Percentiles rank a stretch among this genome's conserved stretches.
Evolutionary conservation across 2,888 invertebrate species (phyloP).

Genomic region (Dromius quadrimaculatus): DNA sequence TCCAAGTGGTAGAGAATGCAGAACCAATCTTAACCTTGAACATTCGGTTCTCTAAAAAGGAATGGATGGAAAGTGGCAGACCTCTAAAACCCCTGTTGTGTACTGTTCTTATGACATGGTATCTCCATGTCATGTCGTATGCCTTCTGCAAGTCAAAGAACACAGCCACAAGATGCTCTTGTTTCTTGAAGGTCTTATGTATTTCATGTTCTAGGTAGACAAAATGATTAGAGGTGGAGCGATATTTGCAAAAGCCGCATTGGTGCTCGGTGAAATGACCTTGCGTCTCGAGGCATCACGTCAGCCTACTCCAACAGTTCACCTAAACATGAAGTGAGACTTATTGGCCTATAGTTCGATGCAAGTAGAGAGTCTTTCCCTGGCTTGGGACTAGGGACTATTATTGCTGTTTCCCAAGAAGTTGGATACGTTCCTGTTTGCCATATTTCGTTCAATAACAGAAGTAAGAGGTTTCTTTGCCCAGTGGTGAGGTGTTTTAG

Average conservation of each 20-base stretch:
- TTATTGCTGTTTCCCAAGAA: conserved; percentile 2
- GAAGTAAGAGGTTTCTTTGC: neutral
- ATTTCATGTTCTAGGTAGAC: conserved; percentile 48
- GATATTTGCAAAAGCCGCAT: conserved; percentile 52
- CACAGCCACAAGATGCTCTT: conserved; percentile 52
- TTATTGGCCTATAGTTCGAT: conserved; percentile 21
- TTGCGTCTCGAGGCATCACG: conserved; percentile 45
- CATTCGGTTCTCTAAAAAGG: too few relatives aligned
- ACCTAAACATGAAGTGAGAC: conserved; percentile 1
- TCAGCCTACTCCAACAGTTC: conserved; percentile 5
- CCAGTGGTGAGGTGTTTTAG: neutral
- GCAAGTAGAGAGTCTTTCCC: conserved; percentile 7
- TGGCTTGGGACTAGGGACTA: conserved; percentile 11
- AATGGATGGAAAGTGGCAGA: neutral
- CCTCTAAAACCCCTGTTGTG: conserved; percentile 23
- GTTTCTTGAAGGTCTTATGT: conserved; percentile 41
- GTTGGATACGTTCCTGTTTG: neutral
- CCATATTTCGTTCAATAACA: conserved; percentile 10
- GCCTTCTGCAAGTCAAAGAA: conserved; percentile 55
- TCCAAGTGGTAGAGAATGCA: neutral
- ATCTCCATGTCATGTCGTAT: conserved; percentile 53
- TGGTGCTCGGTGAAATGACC: conserved; percentile 48
- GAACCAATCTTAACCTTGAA: neutral
- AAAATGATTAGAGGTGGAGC: conserved; percentile 52
- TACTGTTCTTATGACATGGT: conserved; percentile 50